Evolutionary conservation across 2,113 vertebrate genomes (phyloP).

Genomic region (Holacanthus passer): DNA sequence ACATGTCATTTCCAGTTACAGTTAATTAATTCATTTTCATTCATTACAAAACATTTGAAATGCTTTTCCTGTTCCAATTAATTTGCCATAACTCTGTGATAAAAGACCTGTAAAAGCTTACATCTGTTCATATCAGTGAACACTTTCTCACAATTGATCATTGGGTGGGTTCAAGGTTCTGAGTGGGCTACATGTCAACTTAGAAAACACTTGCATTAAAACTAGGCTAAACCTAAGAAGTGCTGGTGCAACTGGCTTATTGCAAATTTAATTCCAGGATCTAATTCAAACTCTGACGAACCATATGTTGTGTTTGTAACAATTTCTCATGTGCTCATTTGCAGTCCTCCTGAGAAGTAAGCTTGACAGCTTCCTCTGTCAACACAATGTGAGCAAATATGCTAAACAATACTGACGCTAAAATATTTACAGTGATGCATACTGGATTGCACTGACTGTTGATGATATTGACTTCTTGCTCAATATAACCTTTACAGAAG

Average conservation of each 20-base stretch:
- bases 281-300: background rate
- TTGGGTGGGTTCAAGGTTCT: too few species aligned
- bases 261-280: background rate
- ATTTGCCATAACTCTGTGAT: too few species aligned
- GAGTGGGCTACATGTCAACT: too few species aligned
- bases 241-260: background rate
- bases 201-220: too few species aligned
- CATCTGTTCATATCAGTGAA: too few species aligned
- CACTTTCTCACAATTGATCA: too few species aligned
- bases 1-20: too few species aligned
- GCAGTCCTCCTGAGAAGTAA: background rate
- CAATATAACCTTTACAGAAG: conserved; percentile 32
- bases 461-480: conserved; percentile 11
- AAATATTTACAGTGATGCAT: conserved; percentile 16
- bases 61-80: too few species aligned
- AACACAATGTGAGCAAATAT: conserved; percentile 10
- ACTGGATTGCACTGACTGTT: background rate
- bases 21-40: too few species aligned
- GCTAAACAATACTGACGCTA: background rate
- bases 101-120: too few species aligned
- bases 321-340: background rate
- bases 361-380: background rate
- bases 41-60: too few species aligned
- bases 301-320: background rate
- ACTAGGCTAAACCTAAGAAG: background rate